These are phyloP conservation scores for Metaphire vulgaris DNA, from an alignment of 1,140 invertebrate genomes.

Conservation along the genomic window DNA sequence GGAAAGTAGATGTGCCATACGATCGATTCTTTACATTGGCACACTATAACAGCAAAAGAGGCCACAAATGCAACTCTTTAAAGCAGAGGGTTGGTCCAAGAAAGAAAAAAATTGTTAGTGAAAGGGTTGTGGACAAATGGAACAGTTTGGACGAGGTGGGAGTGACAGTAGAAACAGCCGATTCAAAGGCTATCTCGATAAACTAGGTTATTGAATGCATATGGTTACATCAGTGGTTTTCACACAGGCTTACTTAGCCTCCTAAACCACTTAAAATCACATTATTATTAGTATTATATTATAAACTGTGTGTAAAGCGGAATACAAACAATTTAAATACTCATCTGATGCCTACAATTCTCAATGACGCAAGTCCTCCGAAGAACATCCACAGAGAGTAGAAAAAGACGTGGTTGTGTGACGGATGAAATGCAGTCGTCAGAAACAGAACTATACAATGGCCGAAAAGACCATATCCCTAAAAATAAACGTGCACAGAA, in stretches of 20 bases:
- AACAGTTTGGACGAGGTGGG: too few species aligned
- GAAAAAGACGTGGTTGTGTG: constrained; percentile 51
- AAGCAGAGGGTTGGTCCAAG: too few species aligned
- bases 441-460: constrained; percentile 52
- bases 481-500: not conserved
- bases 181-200: not conserved
- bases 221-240: not conserved
- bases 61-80: too few species aligned
- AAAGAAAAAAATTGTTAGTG: too few species aligned
- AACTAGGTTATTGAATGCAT: too few species aligned
- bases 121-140: too few species aligned
- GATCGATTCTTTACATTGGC: too few species aligned
- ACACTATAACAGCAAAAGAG: too few species aligned
- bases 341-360: constrained; percentile 47
- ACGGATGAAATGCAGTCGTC: constrained; percentile 49
- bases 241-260: not conserved
- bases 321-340: not conserved
- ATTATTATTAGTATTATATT: too few species aligned
- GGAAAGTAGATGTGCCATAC: too few species aligned
- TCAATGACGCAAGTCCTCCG: constrained; percentile 48
- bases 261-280: not conserved
- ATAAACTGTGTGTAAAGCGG: not conserved
- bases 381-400: constrained; percentile 49
- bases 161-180: not conserved
- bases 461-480: constrained; percentile 51